A percentile compares a stretch with the other conserved stretches of the same genome.
Conservation (phyloP, 2,888 invertebrate genomes). For the Pheosia tremula region DNA sequence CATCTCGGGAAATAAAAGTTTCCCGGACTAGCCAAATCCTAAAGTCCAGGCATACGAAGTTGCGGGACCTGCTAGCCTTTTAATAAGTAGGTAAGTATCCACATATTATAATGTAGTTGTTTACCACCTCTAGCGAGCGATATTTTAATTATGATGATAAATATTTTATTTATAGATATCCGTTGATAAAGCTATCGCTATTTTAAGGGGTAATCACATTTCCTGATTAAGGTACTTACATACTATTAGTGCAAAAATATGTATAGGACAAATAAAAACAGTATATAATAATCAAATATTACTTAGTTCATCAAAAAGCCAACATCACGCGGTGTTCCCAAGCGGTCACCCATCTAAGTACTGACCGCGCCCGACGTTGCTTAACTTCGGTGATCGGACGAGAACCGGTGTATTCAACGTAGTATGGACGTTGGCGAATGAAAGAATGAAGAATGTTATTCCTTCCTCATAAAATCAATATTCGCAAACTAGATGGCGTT, state of each 20-base stretch:
- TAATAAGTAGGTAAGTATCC: too few species aligned
- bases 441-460: too few species aligned
- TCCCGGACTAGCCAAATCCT: too few species aligned
- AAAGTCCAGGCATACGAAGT: too few species aligned
- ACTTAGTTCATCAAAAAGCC: slow-evolving; percentile 43
- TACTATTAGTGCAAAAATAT: too few species aligned
- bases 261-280: too few species aligned
- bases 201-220: background rate
- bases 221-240: background rate
- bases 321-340: slow-evolving; percentile 68
- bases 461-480: background rate
- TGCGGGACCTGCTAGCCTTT: too few species aligned
- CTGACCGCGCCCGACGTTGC: slow-evolving; percentile 69
- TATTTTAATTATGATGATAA: background rate
- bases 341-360: slow-evolving; percentile 76
- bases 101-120: too few species aligned
- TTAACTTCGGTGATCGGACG: slow-evolving; percentile 27
- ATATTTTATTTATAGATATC: background rate
- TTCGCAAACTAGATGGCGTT: background rate
- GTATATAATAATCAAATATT: too few species aligned
- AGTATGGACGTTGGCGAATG: slow-evolving; percentile 61
- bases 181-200: background rate
- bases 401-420: slow-evolving; percentile 75
- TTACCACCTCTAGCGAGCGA: too few species aligned
- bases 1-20: too few species aligned